These are phyloP conservation scores for Cyprinodon tularosa DNA, from an alignment of 2,113 vertebrate genomes.

Conservation along the genomic window DNA sequence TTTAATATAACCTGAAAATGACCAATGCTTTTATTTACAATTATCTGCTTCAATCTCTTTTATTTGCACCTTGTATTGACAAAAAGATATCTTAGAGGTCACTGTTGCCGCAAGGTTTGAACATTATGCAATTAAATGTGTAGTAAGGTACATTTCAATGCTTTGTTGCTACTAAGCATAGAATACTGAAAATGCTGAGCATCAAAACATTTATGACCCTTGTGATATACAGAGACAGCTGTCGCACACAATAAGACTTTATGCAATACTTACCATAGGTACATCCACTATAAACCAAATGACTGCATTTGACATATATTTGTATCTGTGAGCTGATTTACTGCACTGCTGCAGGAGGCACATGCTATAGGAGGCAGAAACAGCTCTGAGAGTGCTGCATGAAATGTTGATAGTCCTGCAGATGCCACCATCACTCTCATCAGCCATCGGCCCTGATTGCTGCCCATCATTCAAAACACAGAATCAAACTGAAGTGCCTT, in stretches of 20 bases:
- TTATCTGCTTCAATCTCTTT: not conserved
- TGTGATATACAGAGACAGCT: not conserved
- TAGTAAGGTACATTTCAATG: not conserved
- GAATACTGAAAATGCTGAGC: not conserved
- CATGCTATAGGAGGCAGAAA: conserved; percentile 7
- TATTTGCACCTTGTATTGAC: not conserved
- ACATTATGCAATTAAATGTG: not conserved
- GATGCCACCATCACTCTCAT: conserved; percentile 42
- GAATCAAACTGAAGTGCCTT: conserved; percentile 56
- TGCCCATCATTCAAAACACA: conserved; percentile 59
- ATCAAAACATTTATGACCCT: not conserved
- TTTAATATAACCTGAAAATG: not conserved
- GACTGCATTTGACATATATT: conserved; percentile 23
- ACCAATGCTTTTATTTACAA: not conserved
- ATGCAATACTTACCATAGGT: not conserved
- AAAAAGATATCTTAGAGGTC: not conserved
- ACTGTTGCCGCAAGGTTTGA: not conserved
- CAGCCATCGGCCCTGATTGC: conserved; percentile 53
- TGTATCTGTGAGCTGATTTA: conserved; percentile 39
- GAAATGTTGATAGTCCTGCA: conserved; percentile 50
- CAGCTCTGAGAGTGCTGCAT: conserved; percentile 24
- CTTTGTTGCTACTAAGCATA: not conserved
- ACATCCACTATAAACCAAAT: conserved; percentile 4
- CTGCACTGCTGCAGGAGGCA: conserved; percentile 27
- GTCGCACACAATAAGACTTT: not conserved